phyloP scores from a whole-genome alignment of 2,797 vertebrate species.

The Sebastes nivosus region DNA sequence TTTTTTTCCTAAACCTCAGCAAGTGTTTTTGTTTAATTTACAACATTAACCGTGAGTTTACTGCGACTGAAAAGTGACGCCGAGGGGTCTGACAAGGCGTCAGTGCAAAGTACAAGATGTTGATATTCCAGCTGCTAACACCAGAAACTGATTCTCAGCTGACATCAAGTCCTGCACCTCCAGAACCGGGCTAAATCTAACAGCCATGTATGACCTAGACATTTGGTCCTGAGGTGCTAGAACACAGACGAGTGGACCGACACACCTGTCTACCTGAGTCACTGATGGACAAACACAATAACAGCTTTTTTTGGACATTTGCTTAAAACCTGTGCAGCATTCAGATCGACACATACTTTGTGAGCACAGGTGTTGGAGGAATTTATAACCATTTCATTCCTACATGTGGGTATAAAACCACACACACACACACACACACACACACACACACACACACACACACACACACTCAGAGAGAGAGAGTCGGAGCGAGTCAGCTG shows the following conservation, averaged over 20 bases:
- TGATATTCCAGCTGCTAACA: too few relatives aligned
- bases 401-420: slow-evolving; percentile 30
- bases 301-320: background rate
- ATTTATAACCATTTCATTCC: slow-evolving; percentile 53
- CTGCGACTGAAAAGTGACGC: background rate
- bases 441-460: slow-evolving; percentile 6
- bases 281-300: background rate
- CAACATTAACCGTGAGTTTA: background rate
- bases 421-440: background rate
- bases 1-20: background rate
- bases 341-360: background rate
- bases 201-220: background rate
- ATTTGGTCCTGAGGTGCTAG: background rate
- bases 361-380: slow-evolving; percentile 39
- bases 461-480: background rate
- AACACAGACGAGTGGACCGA: background rate
- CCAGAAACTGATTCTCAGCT: too few relatives aligned
- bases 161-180: too few relatives aligned
- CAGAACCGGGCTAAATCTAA: background rate
- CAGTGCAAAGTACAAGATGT: too few relatives aligned
- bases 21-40: background rate
- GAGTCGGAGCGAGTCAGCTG: slow-evolving; percentile 19
- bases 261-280: background rate
- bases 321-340: slow-evolving; percentile 14
- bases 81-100: too few relatives aligned